These are phyloP conservation scores for Ferdinandea cuprea DNA, from an alignment of 2,888 invertebrate species.

Conservation along the genomic window DNA sequence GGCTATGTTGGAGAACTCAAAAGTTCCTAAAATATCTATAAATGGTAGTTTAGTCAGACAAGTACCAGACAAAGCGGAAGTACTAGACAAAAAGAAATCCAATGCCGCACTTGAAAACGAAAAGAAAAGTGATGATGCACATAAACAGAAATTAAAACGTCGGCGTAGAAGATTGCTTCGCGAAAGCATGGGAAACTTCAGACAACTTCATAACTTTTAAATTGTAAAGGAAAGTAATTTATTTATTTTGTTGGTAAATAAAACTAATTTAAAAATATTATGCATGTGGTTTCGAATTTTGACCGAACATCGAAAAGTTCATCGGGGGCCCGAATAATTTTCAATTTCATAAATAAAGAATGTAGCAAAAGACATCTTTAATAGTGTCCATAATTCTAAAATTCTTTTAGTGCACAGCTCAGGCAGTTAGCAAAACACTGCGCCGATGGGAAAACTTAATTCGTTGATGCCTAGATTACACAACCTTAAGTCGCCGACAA, in stretches of 20 bases:
- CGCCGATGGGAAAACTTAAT: no score
- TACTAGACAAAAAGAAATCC: conserved; percentile 13
- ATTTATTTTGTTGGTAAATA: conserved; percentile 4
- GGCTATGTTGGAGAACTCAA: conserved; percentile 42
- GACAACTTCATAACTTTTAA: conserved; percentile 32
- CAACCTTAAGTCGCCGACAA: no score
- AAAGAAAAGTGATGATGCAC: background rate
- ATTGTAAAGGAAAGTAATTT: background rate
- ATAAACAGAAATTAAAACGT: conserved; percentile 17
- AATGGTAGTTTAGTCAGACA: background rate
- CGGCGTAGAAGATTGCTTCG: conserved; percentile 11
- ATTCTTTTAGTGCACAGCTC: no score
- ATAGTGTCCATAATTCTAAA: no score
- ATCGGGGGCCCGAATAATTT: no score
- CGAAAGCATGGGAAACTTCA: conserved; percentile 51
- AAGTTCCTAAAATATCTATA: background rate
- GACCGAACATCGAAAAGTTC: background rate
- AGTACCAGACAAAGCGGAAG: no score
- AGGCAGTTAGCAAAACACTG: no score
- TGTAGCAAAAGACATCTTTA: no score
- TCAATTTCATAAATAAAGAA: no score
- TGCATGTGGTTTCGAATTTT: background rate
- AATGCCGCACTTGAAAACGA: background rate
- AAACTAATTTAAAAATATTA: background rate
- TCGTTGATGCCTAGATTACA: no score